Evolutionary conservation across 2,888 invertebrate genomes (phyloP).

Genomic region (Chaitophorus viminalis): DNA sequence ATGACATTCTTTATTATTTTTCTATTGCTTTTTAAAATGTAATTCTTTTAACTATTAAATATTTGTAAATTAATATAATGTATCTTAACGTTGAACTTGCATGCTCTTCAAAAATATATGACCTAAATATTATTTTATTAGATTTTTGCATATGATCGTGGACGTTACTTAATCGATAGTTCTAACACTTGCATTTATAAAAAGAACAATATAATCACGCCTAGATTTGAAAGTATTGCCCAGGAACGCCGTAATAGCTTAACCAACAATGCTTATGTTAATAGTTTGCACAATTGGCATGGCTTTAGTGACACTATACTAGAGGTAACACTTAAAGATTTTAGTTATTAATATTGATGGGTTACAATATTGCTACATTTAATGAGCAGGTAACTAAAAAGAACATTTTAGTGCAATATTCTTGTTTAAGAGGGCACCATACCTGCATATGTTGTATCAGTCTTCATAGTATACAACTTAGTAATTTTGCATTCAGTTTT

Average conservation of each 20-base stretch:
- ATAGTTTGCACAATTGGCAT: conserved; percentile 52
- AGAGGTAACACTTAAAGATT: conserved; percentile 35
- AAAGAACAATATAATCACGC: conserved; percentile 35
- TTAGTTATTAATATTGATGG: conserved; percentile 12
- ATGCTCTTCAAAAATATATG: conserved; percentile 28
- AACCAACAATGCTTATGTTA: conserved; percentile 43
- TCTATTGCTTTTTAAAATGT: no score
- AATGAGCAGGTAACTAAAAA: background rate
- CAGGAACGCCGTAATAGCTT: conserved; percentile 43
- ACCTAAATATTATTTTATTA: conserved; percentile 44
- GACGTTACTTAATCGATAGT: conserved; percentile 47
- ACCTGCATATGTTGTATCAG: no score
- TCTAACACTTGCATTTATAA: conserved; percentile 39
- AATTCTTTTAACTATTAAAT: no score
- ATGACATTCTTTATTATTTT: background rate
- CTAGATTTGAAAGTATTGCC: conserved; percentile 39
- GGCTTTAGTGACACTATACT: conserved; percentile 33
- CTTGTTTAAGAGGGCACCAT: no score
- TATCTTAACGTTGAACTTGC: conserved; percentile 9
- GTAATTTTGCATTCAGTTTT: no score
- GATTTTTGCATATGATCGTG: conserved; percentile 37
- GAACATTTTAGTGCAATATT: no score
- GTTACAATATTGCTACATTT: background rate
- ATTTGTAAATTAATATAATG: background rate
- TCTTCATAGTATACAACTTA: no score